Conservation (phyloP, 2,797 vertebrate genomes). For the Aulostomus chinensis region DNA sequence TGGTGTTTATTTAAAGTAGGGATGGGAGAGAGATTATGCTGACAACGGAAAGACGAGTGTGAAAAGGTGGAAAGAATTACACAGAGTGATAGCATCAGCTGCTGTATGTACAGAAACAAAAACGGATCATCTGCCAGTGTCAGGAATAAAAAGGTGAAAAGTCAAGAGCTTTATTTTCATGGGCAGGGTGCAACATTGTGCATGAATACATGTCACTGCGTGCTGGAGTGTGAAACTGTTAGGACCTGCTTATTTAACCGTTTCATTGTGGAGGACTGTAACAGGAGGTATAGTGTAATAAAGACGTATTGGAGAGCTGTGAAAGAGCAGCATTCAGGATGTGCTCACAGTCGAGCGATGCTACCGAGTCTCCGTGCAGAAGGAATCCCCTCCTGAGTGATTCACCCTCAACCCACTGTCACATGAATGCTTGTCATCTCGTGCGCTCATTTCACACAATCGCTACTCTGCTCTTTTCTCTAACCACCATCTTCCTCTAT, state of each 20-base stretch:
- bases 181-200: not conserved
- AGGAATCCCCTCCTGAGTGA: constrained; percentile 66
- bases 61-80: constrained; percentile 59
- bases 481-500: constrained; percentile 2
- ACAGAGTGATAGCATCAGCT: constrained; percentile 45
- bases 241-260: too few relatives aligned
- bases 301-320: not conserved
- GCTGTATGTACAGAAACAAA: constrained; percentile 30
- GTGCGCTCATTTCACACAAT: constrained; percentile 45
- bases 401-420: constrained; percentile 53
- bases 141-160: constrained; percentile 54
- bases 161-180: constrained; percentile 31
- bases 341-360: constrained; percentile 21
- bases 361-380: constrained; percentile 38
- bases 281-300: not conserved
- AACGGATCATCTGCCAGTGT: constrained; percentile 37
- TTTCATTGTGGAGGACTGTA: not conserved
- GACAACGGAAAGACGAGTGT: constrained; percentile 25
- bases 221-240: not conserved
- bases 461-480: constrained; percentile 23
- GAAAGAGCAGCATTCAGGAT: constrained; percentile 11
- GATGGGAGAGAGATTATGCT: constrained; percentile 23
- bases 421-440: constrained; percentile 48
- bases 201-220: not conserved
- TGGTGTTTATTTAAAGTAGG: constrained; percentile 74